Percentiles rank a stretch among this genome's conserved stretches.
Evolutionary conservation across 2,888 invertebrate species (phyloP).

Genomic region (Thyatira batis): DNA sequence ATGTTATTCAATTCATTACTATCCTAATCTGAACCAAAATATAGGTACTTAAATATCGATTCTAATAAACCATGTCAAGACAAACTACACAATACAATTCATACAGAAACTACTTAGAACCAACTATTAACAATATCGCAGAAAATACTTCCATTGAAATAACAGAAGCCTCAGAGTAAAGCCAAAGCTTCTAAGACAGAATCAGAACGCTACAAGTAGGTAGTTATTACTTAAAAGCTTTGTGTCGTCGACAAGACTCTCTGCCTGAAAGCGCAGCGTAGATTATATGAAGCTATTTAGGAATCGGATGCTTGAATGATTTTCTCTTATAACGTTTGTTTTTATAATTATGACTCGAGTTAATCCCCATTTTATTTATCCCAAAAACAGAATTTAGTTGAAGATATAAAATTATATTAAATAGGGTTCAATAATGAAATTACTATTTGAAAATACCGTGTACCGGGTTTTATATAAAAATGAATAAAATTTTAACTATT

Average conservation of each 20-base stretch:
- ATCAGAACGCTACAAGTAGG: neutral
- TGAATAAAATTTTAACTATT: too few species aligned
- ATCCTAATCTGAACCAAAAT: too few species aligned
- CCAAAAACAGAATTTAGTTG: too few species aligned
- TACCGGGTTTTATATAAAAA: too few species aligned
- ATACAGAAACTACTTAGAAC: slow-evolving; percentile 15
- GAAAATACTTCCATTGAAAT: slow-evolving; percentile 7
- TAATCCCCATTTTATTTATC: too few species aligned
- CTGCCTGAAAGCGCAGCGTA: neutral
- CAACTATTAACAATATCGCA: slow-evolving; percentile 5
- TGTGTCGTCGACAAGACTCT: neutral
- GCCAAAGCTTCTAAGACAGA: neutral
- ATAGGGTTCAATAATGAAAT: too few species aligned
- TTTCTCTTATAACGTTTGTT: neutral
- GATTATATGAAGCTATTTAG: neutral
- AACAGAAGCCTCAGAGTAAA: neutral
- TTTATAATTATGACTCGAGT: neutral
- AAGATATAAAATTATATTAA: too few species aligned
- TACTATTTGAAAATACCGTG: too few species aligned
- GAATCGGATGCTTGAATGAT: neutral
- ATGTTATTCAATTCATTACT: too few species aligned
- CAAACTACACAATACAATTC: neutral
- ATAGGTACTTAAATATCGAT: too few species aligned
- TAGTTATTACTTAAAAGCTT: neutral
- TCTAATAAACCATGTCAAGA: neutral